A percentile compares a stretch with the other conserved stretches of the same genome.
Evolutionary conservation across 2,888 invertebrate genomes (phyloP).

Genomic region (Xestoiulus laeticollis): DNA sequence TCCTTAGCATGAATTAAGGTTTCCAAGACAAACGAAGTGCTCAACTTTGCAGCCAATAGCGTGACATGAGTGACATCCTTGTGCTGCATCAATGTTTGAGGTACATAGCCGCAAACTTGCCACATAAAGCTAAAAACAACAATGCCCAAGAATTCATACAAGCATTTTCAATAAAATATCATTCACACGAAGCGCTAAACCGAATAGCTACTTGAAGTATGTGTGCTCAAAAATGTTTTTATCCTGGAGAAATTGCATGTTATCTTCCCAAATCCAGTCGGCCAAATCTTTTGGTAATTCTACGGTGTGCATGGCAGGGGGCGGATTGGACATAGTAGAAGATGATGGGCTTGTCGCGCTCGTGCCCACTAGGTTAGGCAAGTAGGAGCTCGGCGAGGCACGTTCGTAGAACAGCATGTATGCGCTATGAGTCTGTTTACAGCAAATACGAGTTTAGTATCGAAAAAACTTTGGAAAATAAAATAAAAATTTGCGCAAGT

Average conservation of each 20-base stretch:
- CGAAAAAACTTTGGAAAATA: background rate
- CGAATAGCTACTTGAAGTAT: constrained; percentile 78
- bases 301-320: constrained; percentile 61
- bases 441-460: too few relatives aligned
- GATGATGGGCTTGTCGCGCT: constrained; percentile 3
- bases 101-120: constrained; percentile 93
- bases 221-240: constrained; percentile 96
- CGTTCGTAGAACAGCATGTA: constrained; percentile 97
- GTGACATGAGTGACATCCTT: constrained; percentile 72
- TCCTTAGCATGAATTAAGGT: constrained; percentile 97
- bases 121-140: constrained; percentile 87
- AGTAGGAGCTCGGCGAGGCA: constrained; percentile 66
- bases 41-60: constrained; percentile 84
- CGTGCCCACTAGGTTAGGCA: constrained; percentile 27
- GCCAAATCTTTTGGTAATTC: constrained; percentile 81
- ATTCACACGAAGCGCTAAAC: background rate
- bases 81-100: constrained; percentile 83
- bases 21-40: constrained; percentile 94
- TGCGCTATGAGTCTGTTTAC: constrained; percentile 85
- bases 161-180: constrained; percentile 62
- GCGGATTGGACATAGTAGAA: background rate
- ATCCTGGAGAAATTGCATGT: constrained; percentile 93
- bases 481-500: constrained; percentile 42
- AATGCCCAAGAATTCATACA: too few relatives aligned
- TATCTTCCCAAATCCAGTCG: constrained; percentile 98